phyloP scores from a whole-genome alignment of 2,888 invertebrate species.

The Toxonevra muliebris region DNA sequence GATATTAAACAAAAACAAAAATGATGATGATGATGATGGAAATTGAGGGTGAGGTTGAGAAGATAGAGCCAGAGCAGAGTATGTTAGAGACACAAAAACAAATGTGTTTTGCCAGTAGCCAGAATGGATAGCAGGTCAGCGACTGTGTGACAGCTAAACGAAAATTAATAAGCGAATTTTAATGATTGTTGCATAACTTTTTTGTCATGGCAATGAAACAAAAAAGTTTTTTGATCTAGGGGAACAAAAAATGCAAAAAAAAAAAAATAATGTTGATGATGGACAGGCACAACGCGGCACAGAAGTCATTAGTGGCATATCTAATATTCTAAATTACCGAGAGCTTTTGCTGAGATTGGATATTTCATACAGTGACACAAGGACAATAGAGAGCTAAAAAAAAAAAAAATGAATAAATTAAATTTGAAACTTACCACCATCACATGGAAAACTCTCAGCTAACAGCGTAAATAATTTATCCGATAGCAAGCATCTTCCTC shows the following conservation, averaged over 20 bases:
- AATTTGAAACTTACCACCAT: constrained; percentile 54
- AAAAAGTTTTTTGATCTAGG: constrained; percentile 3
- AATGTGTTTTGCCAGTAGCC: no score
- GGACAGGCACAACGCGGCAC: constrained; percentile 13
- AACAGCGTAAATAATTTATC: constrained; percentile 66
- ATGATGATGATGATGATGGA: constrained; percentile 11
- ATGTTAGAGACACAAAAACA: background rate
- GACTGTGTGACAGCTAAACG: constrained; percentile 23
- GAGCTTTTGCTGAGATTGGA: no score
- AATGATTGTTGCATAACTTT: constrained; percentile 24
- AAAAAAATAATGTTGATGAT: background rate
- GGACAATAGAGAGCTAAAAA: background rate
- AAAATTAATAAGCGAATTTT: constrained; percentile 34
- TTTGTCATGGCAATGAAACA: constrained; percentile 2
- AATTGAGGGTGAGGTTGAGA: no score
- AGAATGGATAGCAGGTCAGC: no score
- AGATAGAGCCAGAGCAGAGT: background rate
- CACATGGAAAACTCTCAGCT: constrained; percentile 64
- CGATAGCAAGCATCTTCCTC: constrained; percentile 66
- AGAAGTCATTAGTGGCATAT: constrained; percentile 14
- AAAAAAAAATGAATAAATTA: background rate
- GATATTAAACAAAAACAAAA: background rate
- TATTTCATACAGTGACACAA: no score
- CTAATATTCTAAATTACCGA: no score
- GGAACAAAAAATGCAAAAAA: background rate